Evolutionary conservation across 2,888 invertebrate genomes (phyloP).

Genomic region (Pteria penguin): DNA sequence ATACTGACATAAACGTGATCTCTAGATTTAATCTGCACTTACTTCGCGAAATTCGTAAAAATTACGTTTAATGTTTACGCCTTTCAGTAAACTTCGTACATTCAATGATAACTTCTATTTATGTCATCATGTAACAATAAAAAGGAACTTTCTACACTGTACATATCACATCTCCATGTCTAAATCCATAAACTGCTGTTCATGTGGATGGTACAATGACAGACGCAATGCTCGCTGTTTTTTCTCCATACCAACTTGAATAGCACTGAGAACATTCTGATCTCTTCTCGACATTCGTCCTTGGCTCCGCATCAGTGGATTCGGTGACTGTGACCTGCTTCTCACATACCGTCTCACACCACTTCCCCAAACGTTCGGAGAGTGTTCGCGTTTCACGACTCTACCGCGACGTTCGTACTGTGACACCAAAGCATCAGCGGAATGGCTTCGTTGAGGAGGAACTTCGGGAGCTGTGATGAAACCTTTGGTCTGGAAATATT

Average conservation of each 20-base stretch:
- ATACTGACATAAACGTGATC: no score
- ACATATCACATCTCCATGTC: slow-evolving; percentile 67
- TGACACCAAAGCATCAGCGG: slow-evolving; percentile 8
- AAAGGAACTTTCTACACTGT: background rate
- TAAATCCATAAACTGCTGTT: slow-evolving; percentile 54
- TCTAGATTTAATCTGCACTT: no score
- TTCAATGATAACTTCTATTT: no score
- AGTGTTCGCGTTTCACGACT: slow-evolving; percentile 21
- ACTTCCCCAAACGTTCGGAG: slow-evolving; percentile 30
- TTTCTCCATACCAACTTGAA: slow-evolving; percentile 67
- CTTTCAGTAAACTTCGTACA: no score
- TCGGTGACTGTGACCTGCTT: slow-evolving; percentile 59
- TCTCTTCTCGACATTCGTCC: slow-evolving; percentile 47
- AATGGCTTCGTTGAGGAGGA: slow-evolving; percentile 11
- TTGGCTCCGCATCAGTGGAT: slow-evolving; percentile 20
- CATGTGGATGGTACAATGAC: slow-evolving; percentile 64
- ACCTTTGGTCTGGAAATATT: slow-evolving; percentile 28
- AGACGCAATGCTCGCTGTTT: slow-evolving; percentile 62
- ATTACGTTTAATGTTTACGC: no score
- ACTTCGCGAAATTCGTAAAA: no score
- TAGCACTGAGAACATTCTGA: slow-evolving; percentile 62
- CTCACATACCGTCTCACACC: slow-evolving; percentile 54
- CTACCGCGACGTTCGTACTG: slow-evolving; percentile 39
- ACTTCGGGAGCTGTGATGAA: slow-evolving; percentile 36
- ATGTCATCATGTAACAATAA: background rate